A percentile compares a stretch with the other conserved stretches of the same genome.
phyloP scores from a whole-genome alignment of 2,888 invertebrate species.

The Stictocephala bisonia region DNA sequence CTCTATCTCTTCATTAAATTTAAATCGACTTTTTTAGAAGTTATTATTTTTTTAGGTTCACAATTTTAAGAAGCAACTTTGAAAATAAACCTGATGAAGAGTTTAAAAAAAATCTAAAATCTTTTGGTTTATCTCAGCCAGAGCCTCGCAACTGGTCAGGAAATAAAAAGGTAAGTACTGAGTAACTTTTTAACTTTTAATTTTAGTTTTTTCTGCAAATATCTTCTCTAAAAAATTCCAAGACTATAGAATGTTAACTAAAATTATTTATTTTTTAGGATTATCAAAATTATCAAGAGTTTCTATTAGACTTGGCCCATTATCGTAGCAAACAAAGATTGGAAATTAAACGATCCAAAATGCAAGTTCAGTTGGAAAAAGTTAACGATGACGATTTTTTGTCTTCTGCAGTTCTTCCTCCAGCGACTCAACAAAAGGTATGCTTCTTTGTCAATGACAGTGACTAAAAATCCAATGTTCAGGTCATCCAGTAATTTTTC shows the following conservation, averaged over 20 bases:
- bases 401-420: conserved; percentile 11
- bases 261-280: conserved; percentile 65
- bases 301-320: conserved; percentile 70
- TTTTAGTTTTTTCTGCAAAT: not conserved
- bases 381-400: conserved; percentile 7
- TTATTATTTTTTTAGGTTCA: conserved; percentile 65
- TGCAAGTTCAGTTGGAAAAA: not conserved
- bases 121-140: conserved; percentile 75
- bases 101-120: conserved; percentile 75
- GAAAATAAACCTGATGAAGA: conserved; percentile 78
- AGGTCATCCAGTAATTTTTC: too few relatives aligned
- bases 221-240: not conserved
- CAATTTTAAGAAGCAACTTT: conserved; percentile 82
- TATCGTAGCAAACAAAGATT: conserved; percentile 20
- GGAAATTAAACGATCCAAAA: not conserved
- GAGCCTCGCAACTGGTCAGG: conserved; percentile 80
- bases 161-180: conserved; percentile 68
- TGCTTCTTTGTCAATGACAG: too few relatives aligned
- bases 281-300: conserved; percentile 77
- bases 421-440: conserved; percentile 6
- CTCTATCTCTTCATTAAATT: too few relatives aligned
- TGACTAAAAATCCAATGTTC: too few relatives aligned
- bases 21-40: conserved; percentile 66
- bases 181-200: too few relatives aligned
- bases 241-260: not conserved